Conservation (phyloP, 2,113 vertebrate genomes). For the Toxotes jaculatrix region DNA sequence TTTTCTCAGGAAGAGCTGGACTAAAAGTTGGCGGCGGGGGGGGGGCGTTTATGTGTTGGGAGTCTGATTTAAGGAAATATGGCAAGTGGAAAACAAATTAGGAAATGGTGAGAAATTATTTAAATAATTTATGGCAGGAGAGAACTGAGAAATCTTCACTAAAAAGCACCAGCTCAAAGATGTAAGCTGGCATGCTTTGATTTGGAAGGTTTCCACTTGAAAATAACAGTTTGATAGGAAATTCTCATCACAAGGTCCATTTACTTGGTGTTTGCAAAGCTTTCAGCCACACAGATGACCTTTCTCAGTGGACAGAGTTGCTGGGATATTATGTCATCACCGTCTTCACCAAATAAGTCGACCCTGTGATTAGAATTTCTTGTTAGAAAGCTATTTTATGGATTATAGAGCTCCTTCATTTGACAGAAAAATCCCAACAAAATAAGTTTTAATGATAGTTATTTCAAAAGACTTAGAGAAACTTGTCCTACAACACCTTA, state of each 20-base stretch:
- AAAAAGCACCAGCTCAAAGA: too few species aligned
- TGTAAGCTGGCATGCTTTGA: too few species aligned
- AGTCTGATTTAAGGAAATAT: background rate
- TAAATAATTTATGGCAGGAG: background rate
- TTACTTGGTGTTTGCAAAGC: background rate
- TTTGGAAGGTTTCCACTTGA: too few species aligned
- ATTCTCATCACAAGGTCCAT: background rate
- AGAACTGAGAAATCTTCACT: background rate
- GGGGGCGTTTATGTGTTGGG: background rate
- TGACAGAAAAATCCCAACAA: too few species aligned
- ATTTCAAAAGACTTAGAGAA: too few species aligned
- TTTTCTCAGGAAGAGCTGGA: slow-evolving; percentile 4
- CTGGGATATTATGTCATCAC: too few species aligned
- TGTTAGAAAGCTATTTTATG: background rate
- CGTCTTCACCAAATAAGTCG: background rate
- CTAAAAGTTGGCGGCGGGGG: background rate
- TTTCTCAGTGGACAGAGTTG: background rate
- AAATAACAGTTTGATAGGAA: background rate
- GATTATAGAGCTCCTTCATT: too few species aligned
- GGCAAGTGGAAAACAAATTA: too few species aligned
- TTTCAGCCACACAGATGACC: background rate
- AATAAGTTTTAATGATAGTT: too few species aligned
- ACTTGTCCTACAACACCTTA: background rate
- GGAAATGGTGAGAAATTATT: too few species aligned
- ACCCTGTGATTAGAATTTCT: background rate